These are phyloP conservation scores for Frankliniella intonsa DNA, from an alignment of 2,888 invertebrate genomes.

Conservation along the genomic window DNA sequence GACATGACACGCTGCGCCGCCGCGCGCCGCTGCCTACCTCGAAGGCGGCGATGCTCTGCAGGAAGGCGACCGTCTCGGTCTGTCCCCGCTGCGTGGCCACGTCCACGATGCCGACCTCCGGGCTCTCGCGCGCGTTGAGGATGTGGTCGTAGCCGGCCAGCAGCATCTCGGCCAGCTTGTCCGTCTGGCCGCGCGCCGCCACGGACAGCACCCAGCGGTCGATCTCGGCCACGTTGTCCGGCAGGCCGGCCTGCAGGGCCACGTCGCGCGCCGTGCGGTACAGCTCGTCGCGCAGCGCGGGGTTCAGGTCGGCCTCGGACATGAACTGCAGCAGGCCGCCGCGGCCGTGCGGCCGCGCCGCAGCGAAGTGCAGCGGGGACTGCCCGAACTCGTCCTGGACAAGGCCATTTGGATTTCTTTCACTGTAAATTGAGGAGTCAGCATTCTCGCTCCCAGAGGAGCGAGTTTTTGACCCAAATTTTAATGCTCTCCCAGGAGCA, in stretches of 20 bases:
- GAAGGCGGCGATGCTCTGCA: slow-evolving; percentile 67
- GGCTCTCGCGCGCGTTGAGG: slow-evolving; percentile 70
- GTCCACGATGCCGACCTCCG: slow-evolving; percentile 62
- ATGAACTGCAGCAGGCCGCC: slow-evolving; percentile 75
- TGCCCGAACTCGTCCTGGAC: slow-evolving; percentile 82
- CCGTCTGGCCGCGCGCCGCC: slow-evolving; percentile 72
- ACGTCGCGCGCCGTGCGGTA: slow-evolving; percentile 84
- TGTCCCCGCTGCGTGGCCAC: slow-evolving; percentile 65
- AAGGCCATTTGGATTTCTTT: too few relatives aligned
- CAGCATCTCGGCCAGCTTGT: slow-evolving; percentile 62
- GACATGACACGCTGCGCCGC: too few relatives aligned
- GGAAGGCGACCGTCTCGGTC: slow-evolving; percentile 60
- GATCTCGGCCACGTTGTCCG: slow-evolving; percentile 74
- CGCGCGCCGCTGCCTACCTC: slow-evolving; percentile 57
- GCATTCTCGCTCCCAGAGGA: too few relatives aligned
- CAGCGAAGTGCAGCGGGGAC: slow-evolving; percentile 83
- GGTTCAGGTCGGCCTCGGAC: slow-evolving; percentile 71
- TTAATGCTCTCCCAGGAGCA: too few relatives aligned
- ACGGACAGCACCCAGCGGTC: slow-evolving; percentile 74
- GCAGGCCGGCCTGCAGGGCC: slow-evolving; percentile 70
- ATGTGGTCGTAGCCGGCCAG: slow-evolving; percentile 85
- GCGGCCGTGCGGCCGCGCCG: slow-evolving; percentile 73
- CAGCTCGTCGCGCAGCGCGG: slow-evolving; percentile 78
- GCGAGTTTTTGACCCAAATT: too few relatives aligned
- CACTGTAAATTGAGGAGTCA: too few relatives aligned